Conservation (phyloP, 2,888 invertebrate species). For the Drosophila multiciliata region DNA sequence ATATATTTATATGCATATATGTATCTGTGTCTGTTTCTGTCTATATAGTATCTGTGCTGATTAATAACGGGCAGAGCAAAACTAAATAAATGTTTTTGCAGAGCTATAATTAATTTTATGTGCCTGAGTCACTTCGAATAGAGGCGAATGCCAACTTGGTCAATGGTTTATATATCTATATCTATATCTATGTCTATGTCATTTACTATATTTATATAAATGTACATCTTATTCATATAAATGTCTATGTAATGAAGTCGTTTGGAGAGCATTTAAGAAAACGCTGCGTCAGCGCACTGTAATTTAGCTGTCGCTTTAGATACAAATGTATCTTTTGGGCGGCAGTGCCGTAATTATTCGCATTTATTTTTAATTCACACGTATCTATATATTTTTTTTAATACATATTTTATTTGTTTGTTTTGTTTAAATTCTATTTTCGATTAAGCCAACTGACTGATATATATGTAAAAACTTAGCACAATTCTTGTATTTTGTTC, state of each 20-base stretch:
- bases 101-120: conserved; percentile 79
- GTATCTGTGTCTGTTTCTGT: neutral
- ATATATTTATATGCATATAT: conserved; percentile 9
- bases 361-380: conserved; percentile 69
- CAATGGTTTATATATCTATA: conserved; percentile 63
- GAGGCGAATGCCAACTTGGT: conserved; percentile 68
- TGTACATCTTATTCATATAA: conserved; percentile 12
- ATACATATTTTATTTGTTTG: conserved; percentile 26
- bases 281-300: conserved; percentile 62
- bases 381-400: conserved; percentile 13
- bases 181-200: conserved; percentile 60
- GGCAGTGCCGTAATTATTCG: conserved; percentile 60
- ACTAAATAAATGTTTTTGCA: conserved; percentile 73
- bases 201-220: conserved; percentile 51
- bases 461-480: conserved; percentile 7
- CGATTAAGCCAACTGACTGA: conserved; percentile 3
- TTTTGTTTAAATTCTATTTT: conserved; percentile 3
- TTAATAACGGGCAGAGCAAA: conserved; percentile 72
- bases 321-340: conserved; percentile 31
- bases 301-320: conserved; percentile 54
- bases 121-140: conserved; percentile 65
- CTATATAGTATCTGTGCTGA: conserved; percentile 40
- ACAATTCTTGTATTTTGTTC: conserved; percentile 34
- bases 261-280: conserved; percentile 34
- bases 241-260: conserved; percentile 37